A percentile compares a stretch with the other conserved stretches of the same genome.
Evolutionary conservation across 2,797 vertebrate species (phyloP).

Genomic region (Sebastiscus tertius): DNA sequence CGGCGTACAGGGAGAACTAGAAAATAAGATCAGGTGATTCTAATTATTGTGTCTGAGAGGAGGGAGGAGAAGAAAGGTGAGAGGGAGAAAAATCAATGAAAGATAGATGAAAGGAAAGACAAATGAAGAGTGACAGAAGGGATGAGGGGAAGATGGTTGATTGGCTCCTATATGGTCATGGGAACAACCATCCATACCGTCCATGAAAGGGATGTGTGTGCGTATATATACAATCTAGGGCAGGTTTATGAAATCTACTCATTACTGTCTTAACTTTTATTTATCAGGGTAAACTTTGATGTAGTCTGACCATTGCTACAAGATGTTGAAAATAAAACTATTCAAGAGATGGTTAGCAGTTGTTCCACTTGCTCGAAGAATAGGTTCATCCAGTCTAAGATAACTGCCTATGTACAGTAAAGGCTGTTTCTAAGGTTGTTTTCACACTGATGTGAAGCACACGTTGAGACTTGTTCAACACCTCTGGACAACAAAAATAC

Average conservation of each 20-base stretch:
- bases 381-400: background rate
- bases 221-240: background rate
- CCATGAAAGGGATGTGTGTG: background rate
- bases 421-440: background rate
- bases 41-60: constrained; percentile 56
- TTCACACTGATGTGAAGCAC: background rate
- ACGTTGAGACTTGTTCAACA: background rate
- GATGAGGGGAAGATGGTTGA: background rate
- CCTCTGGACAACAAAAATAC: background rate
- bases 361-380: background rate
- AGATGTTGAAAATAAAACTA: background rate
- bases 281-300: background rate
- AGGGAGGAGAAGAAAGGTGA: constrained; percentile 60
- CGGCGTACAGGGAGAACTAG: background rate
- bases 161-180: background rate
- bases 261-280: background rate
- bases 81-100: constrained; percentile 3
- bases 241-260: background rate
- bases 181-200: background rate
- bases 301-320: background rate
- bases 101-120: constrained; percentile 24
- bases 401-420: background rate
- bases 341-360: background rate
- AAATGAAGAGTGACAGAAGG: constrained; percentile 16
- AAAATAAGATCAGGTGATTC: constrained; percentile 20